Conservation (phyloP, 2,797 vertebrate genomes). For the Manis javanica region DNA sequence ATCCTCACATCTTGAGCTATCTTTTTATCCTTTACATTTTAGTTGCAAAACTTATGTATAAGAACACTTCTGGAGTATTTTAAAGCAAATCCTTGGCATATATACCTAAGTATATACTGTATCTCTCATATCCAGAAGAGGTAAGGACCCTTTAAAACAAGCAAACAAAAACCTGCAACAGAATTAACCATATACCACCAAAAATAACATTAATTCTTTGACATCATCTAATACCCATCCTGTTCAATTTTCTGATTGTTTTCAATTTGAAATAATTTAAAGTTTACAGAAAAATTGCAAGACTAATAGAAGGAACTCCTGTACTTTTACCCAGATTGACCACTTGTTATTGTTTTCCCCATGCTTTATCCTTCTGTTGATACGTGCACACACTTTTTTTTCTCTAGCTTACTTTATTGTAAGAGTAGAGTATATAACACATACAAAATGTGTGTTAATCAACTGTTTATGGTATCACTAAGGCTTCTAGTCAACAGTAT, state of each 20-base stretch:
- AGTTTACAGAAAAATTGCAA: neutral
- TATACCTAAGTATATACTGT: neutral
- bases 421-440: too few relatives aligned
- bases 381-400: neutral
- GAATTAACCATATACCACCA: neutral
- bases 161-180: neutral
- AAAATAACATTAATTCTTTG: neutral
- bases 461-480: too few relatives aligned
- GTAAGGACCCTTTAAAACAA: neutral
- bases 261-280: neutral
- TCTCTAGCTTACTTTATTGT: neutral
- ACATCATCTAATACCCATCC: neutral
- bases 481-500: too few relatives aligned
- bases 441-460: too few relatives aligned
- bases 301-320: neutral
- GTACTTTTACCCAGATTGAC: neutral
- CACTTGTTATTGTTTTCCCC: neutral
- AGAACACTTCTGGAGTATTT: neutral
- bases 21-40: conserved; percentile 3
- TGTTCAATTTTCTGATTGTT: neutral
- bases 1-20: neutral
- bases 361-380: neutral
- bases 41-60: neutral
- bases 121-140: neutral
- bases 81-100: neutral